Percentiles rank a stretch among this genome's conserved stretches.
Conservation (phyloP, 1,140 invertebrate species). For the Drosophila parvula region DNA sequence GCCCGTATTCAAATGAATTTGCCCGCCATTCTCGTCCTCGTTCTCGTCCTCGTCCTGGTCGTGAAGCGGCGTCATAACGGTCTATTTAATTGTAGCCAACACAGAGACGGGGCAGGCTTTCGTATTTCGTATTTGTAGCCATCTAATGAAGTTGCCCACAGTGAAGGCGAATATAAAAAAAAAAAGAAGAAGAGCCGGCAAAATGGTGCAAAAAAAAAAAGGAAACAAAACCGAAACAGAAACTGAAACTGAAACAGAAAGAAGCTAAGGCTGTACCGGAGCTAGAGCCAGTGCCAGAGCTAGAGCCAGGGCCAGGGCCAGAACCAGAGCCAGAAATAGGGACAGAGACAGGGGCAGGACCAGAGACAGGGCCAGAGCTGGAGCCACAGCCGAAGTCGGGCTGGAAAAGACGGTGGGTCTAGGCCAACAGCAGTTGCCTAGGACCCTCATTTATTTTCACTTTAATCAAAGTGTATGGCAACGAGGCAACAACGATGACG, state of each 20-base stretch:
- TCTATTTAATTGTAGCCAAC: constrained; percentile 66
- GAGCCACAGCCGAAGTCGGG: background rate
- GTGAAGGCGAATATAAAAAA: constrained; percentile 13
- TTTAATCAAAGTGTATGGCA: constrained; percentile 79
- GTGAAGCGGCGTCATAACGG: constrained; percentile 39
- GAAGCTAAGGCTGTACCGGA: constrained; percentile 4
- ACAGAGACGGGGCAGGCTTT: background rate
- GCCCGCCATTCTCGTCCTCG: background rate
- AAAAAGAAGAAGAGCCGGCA: background rate
- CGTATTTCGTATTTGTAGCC: constrained; percentile 59
- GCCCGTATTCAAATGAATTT: constrained; percentile 67
- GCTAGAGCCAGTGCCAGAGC: background rate
- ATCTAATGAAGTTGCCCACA: constrained; percentile 71
- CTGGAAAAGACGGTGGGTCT: constrained; percentile 36
- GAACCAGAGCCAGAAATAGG: background rate
- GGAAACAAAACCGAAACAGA: constrained; percentile 1
- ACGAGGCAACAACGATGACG: constrained; percentile 46
- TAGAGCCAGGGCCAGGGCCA: background rate
- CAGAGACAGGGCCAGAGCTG: background rate
- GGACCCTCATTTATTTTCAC: constrained; percentile 82
- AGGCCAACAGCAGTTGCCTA: constrained; percentile 70
- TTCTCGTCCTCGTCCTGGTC: constrained; percentile 1
- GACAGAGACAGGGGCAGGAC: background rate
- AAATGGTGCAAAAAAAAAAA: background rate
- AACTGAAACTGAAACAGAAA: constrained; percentile 13